Evolutionary conservation across 2,113 vertebrate species (phyloP).

Genomic region (Sakesphorus luctuosus): DNA sequence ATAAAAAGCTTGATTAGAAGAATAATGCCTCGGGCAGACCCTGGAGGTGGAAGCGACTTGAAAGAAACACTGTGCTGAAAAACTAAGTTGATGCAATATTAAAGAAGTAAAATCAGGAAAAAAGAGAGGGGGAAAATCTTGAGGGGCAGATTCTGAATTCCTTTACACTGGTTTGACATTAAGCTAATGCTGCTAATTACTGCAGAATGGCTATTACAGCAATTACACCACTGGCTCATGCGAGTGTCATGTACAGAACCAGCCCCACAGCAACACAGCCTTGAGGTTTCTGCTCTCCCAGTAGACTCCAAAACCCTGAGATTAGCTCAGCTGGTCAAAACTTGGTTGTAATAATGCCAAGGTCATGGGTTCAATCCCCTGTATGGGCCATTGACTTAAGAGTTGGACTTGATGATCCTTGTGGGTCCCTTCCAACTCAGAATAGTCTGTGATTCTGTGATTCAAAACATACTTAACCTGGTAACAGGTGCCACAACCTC

Average conservation of each 20-base stretch:
- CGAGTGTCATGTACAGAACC: rapidly evolving
- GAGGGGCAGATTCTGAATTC: not conserved
- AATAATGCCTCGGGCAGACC: slow-evolving; percentile 57
- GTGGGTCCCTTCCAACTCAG: too few species aligned
- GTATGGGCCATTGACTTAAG: too few species aligned
- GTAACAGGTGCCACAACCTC: not conserved
- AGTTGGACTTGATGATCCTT: too few species aligned
- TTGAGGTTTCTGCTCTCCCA: rapidly evolving
- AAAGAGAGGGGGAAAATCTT: rapidly evolving
- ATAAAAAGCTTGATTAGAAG: slow-evolving; percentile 56
- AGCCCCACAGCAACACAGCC: not conserved
- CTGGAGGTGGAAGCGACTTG: slow-evolving; percentile 56
- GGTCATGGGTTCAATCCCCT: too few species aligned
- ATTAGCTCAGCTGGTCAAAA: too few species aligned
- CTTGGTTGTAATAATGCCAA: too few species aligned
- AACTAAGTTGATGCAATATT: slow-evolving; percentile 63
- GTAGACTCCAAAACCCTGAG: not conserved
- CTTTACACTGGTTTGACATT: not conserved
- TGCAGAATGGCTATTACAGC: not conserved
- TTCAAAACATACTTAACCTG: not conserved
- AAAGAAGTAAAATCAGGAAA: slow-evolving; percentile 45
- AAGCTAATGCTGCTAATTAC: not conserved
- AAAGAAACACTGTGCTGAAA: slow-evolving; percentile 46
- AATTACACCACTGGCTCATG: not conserved
- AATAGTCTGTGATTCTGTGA: too few species aligned